phyloP scores from a whole-genome alignment of 2,888 invertebrate species.

The Alviniconcha strummeri region DNA sequence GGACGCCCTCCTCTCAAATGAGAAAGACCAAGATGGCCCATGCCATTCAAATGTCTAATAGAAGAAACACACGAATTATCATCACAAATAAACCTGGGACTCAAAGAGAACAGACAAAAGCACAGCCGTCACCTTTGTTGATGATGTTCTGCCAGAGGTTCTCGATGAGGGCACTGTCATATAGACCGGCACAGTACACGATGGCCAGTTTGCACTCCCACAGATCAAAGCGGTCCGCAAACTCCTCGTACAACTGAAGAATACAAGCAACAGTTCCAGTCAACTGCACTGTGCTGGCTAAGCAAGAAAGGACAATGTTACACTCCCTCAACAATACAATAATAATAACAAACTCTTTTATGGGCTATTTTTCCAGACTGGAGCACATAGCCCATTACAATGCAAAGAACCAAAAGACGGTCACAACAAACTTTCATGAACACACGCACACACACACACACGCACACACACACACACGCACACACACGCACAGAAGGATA shows the following conservation, averaged over 20 bases:
- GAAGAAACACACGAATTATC: too few species aligned
- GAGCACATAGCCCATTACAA: background rate
- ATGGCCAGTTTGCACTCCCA: constrained; percentile 97
- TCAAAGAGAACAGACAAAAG: background rate
- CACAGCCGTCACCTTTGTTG: constrained; percentile 71
- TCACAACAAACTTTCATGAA: background rate
- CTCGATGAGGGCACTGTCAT: constrained; percentile 90
- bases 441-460: background rate
- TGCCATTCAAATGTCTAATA: too few species aligned
- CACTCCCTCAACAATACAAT: too few species aligned
- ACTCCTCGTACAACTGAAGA: constrained; percentile 87
- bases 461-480: background rate
- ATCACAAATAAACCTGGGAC: too few species aligned
- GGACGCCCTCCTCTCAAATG: too few species aligned
- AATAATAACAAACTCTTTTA: too few species aligned
- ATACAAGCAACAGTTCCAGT: constrained; percentile 19
- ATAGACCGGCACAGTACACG: constrained; percentile 94
- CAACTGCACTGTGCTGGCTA: background rate
- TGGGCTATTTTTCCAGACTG: background rate
- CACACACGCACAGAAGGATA: background rate
- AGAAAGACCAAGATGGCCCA: too few species aligned
- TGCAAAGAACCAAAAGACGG: background rate
- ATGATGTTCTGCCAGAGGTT: constrained; percentile 92
- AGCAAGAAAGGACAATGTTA: background rate
- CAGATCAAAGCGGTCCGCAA: constrained; percentile 90